Evolutionary conservation across 2,113 vertebrate species (phyloP).

Genomic region (Paraplagusia blochii): DNA sequence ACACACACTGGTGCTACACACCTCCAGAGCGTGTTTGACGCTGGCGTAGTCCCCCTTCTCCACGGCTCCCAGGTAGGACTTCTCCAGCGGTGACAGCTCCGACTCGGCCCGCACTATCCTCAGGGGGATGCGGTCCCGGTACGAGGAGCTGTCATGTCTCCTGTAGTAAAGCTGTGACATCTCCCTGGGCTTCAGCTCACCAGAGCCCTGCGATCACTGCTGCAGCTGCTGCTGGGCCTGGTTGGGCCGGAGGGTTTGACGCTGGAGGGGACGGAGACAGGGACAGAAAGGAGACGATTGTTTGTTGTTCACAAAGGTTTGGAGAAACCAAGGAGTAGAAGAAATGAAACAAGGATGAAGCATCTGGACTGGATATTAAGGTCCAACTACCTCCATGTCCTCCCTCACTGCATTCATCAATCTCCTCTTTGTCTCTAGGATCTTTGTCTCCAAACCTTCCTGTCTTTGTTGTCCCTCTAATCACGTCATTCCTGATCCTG

Average conservation of each 20-base stretch:
- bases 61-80: conserved; percentile 91
- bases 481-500: too few relatives aligned
- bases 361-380: too few relatives aligned
- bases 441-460: too few relatives aligned
- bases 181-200: conserved; percentile 53
- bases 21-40: conserved; percentile 92
- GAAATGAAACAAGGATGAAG: not conserved
- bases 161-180: conserved; percentile 99
- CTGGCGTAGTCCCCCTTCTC: conserved; percentile 96
- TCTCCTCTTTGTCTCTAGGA: too few relatives aligned
- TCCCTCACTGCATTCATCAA: too few relatives aligned
- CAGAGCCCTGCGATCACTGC: conserved; percentile 37
- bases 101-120: conserved; percentile 94
- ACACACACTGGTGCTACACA: conserved; percentile 20
- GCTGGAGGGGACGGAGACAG: conserved; percentile 46
- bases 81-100: conserved; percentile 90
- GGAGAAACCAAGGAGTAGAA: not conserved
- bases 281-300: conserved; percentile 9
- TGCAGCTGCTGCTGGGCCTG: conserved; percentile 61
- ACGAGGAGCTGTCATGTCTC: conserved; percentile 86
- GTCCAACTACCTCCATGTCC: too few relatives aligned
- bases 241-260: conserved; percentile 73
- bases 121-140: conserved; percentile 94
- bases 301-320: not conserved
- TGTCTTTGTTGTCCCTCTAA: too few relatives aligned